Percentiles rank a stretch among this genome's conserved stretches.
These are phyloP conservation scores for Leucoraja erinaceus DNA, from an alignment of 2,113 vertebrate genomes.

Conservation along the genomic window DNA sequence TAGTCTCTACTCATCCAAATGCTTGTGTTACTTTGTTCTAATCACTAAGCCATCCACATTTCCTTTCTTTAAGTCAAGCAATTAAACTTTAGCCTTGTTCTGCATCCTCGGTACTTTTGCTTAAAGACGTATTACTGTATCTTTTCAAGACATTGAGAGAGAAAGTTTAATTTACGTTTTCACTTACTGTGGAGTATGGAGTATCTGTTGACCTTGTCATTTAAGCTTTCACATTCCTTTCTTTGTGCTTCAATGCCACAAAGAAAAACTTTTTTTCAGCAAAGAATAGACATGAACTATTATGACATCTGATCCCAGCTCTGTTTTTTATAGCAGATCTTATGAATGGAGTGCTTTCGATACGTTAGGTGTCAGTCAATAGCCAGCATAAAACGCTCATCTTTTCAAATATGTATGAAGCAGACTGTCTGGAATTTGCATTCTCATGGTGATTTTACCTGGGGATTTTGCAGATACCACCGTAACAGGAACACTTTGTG, in stretches of 20 bases:
- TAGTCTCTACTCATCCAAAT: not conserved
- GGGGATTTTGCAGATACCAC: constrained; percentile 11
- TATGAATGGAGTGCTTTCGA: not conserved
- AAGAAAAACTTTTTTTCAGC: constrained; percentile 21
- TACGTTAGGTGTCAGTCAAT: not conserved
- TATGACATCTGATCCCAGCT: constrained; percentile 6
- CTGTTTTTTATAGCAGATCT: not conserved
- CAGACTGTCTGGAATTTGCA: not conserved
- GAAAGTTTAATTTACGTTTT: constrained; percentile 2
- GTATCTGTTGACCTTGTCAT: constrained; percentile 30
- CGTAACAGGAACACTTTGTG: not conserved
- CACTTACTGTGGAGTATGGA: not conserved
- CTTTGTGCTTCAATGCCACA: constrained; percentile 16
- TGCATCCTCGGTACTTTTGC: not conserved
- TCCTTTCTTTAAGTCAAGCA: not conserved
- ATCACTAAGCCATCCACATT: not conserved
- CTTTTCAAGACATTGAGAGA: not conserved
- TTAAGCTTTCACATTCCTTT: constrained; percentile 23
- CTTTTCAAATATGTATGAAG: not conserved
- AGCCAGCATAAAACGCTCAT: not conserved
- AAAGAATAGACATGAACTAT: constrained; percentile 30
- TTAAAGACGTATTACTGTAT: not conserved
- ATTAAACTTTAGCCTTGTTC: not conserved
- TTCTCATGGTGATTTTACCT: not conserved
- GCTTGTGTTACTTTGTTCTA: not conserved